Evolutionary conservation across 2,797 vertebrate genomes (phyloP).

Genomic region (Cercopithecus mitis): DNA sequence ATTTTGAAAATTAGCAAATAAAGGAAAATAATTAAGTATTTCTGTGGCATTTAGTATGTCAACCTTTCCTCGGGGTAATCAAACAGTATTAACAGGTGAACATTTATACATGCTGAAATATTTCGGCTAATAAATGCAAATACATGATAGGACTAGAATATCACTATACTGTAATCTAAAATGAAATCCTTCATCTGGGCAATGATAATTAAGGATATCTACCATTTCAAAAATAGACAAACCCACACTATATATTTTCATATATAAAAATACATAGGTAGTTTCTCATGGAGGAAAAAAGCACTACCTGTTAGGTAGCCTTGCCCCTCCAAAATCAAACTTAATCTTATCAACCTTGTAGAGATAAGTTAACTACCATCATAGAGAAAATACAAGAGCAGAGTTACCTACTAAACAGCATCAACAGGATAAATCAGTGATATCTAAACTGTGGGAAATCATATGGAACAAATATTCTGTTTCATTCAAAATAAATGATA

Average conservation of each 20-base stretch:
- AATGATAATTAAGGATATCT: background rate
- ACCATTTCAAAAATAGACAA: background rate
- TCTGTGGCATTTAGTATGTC: background rate
- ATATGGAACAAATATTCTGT: background rate
- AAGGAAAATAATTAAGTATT: background rate
- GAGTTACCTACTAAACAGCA: background rate
- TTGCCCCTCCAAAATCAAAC: background rate
- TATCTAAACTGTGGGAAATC: background rate
- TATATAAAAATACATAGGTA: background rate
- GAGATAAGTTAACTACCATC: background rate
- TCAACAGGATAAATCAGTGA: background rate
- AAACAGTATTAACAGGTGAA: background rate
- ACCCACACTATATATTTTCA: background rate
- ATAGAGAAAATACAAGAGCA: background rate
- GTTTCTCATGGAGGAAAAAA: background rate
- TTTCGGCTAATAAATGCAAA: background rate
- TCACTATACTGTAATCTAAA: slow-evolving; percentile 19
- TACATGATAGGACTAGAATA: background rate
- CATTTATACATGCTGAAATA: background rate
- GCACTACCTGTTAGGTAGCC: background rate
- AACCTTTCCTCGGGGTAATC: background rate
- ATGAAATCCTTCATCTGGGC: background rate
- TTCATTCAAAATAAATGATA: background rate
- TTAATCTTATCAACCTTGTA: background rate
- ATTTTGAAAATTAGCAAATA: background rate